A percentile compares a stretch with the other conserved stretches of the same genome.
Conservation (phyloP, 2,888 invertebrate genomes). For the Apamea anceps region DNA sequence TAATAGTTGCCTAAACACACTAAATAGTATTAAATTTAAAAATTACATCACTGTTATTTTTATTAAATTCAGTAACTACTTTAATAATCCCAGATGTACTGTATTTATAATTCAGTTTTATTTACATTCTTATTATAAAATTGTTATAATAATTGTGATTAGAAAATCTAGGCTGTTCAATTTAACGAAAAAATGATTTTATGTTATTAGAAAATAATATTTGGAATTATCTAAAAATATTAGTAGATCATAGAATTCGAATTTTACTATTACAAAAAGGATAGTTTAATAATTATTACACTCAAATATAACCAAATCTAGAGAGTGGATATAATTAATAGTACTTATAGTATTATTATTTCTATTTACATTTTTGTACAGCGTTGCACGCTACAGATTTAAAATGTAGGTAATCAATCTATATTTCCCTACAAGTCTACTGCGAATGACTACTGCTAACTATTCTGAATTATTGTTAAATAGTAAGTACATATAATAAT, state of each 20-base stretch:
- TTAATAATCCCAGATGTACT: conserved; percentile 20
- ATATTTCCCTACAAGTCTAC: conserved; percentile 53
- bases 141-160: conserved; percentile 1
- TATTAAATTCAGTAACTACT: neutral
- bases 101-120: conserved; percentile 15
- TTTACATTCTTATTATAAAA: conserved; percentile 35
- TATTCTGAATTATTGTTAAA: conserved; percentile 39
- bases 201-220: neutral
- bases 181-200: neutral
- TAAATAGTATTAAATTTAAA: conserved; percentile 30
- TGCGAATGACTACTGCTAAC: conserved; percentile 28
- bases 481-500: conserved; percentile 39
- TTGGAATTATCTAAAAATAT: neutral
- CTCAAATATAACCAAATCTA: neutral
- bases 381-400: conserved; percentile 63
- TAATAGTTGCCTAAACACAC: conserved; percentile 22
- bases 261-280: neutral
- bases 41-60: conserved; percentile 31
- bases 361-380: conserved; percentile 66
- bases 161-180: neutral
- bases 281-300: conserved; percentile 6
- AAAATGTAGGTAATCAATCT: conserved; percentile 54
- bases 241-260: neutral
- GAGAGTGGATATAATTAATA: conserved; percentile 16
- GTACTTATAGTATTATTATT: conserved; percentile 47